Evolutionary conservation across 2,797 vertebrate genomes (phyloP), one percentile per base, ranked within the genome.

Genomic region (Phoebastria nigripes): DNA sequence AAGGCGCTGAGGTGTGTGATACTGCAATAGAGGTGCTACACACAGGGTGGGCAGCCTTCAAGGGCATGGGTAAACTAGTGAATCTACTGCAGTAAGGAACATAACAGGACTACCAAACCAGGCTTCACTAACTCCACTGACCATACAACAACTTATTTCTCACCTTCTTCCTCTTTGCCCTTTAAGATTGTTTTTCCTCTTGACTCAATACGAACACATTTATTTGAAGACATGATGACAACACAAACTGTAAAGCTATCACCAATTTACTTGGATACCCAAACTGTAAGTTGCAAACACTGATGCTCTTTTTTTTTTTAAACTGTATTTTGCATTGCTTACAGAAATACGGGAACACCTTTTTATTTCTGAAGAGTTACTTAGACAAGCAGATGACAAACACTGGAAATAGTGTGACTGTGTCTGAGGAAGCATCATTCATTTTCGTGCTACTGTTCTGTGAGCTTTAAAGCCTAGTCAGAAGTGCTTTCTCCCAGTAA

Each of bases 1-100:
- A 51, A 26, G 20, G 35, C 2, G 0, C 7, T 0, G 2, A 28
- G 33, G 14, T 11, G 25, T 55, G 35, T 1, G 0, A 5, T 5
- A 20, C 69, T 17, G 55, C 62, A 33, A 6, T 0, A 18, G 14
- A 73, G 41, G 29, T 12, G 19, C 58, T 16, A 21, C 16, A 13
- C 19, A 7, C 8, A 14, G 33, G 11, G 5, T 12, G 11, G 7
- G 47, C 7, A 67, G 20, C 29, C 33, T n/a, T 15, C 42, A 59
- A 12, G 46, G 31, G 28, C 46, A 73, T 0, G 0, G 42, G 33
- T 21, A 26, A 54, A 19, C 25, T 10, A 11, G 1, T 18, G 8
- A 12, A 18, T 65, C 66, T 55, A 70, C 37, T 77, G 47, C 31
- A 69, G 71, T 21, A 67, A 39, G 56, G 70, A 70, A 42, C 19